Percentiles rank a stretch among this genome's conserved stretches.
phyloP scores from a whole-genome alignment of 2,888 invertebrate species.

The Zeuzera pyrina region DNA sequence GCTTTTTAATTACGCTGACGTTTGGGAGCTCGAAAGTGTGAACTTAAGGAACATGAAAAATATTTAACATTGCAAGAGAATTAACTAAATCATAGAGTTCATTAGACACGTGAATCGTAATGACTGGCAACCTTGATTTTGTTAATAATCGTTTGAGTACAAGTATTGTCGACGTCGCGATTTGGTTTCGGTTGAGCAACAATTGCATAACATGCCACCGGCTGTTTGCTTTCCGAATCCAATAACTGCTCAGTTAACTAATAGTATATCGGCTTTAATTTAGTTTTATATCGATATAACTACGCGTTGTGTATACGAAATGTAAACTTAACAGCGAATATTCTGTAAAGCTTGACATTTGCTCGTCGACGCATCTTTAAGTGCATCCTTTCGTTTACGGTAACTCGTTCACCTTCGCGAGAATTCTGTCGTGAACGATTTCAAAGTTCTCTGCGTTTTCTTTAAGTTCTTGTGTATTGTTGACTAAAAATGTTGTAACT shows the following conservation, averaged over 20 bases:
- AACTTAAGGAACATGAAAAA: too few relatives aligned
- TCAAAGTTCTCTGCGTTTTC: constrained; percentile 16
- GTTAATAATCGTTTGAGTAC: constrained; percentile 25
- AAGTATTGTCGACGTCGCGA: constrained; percentile 18
- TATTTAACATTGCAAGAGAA: too few relatives aligned
- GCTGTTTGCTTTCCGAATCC: constrained; percentile 29
- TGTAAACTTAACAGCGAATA: constrained; percentile 43
- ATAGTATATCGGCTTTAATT: constrained; percentile 8
- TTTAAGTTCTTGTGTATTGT: constrained; percentile 6
- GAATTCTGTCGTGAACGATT: constrained; percentile 43
- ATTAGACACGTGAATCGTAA: constrained; percentile 33
- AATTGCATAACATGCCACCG: constrained; percentile 29
- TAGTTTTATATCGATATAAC: too few relatives aligned
- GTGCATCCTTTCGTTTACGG: constrained; percentile 54
- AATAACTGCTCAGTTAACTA: constrained; percentile 20
- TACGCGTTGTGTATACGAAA: neutral
- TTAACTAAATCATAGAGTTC: constrained; percentile 17
- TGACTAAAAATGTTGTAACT: constrained; percentile 27
- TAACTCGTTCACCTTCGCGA: constrained; percentile 53
- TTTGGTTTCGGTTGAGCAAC: constrained; percentile 29
- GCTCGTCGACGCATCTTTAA: constrained; percentile 38
- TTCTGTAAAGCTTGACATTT: constrained; percentile 49
- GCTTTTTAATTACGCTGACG: constrained; percentile 10
- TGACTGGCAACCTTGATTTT: constrained; percentile 34
- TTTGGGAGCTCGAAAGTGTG: neutral